Evolutionary conservation across 2,888 invertebrate species (phyloP), one percentile per base, ranked within the genome.

Genomic region (Patella depressa): DNA sequence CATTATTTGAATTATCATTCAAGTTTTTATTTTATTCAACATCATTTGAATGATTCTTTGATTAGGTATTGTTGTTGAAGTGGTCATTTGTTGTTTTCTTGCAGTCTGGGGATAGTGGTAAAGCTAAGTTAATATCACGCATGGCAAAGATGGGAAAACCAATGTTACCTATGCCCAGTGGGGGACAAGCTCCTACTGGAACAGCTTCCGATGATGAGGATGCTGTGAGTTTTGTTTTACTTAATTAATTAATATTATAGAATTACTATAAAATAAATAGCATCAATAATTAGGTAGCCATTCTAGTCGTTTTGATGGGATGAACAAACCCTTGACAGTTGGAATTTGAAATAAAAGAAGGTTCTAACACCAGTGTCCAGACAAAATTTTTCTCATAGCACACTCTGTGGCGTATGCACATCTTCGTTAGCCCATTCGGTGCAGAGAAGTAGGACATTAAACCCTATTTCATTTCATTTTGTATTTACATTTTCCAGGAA

Each of bases 141-240:
- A 92, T 92, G 90, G 91, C 91, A 2, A 91, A 90, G 87, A 90
- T 92, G 91, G 92, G 92, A 57, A 87, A 90, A 80, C 90, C 89
- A 5, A 91, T 91, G 88, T 84, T 91, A 75, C 91, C 91, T 53
- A 79, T 88, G 78, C 74, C 81, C 29, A 88, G 89, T 9, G 88
- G 87, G 11, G 84, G 85, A 0, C 77, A 85, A 1, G 88, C 86
- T 11, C 81, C 83, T 29, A 85, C 84, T 78, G 87, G 86, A 54
- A 86, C 81, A 55, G 74, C 29, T 4, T 24, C 57, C 14, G 65
- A 72, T n/a, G 65, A 65, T 65, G 65, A 65, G 4, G 81, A 80
- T 19, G 59, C 72, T 59, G 83, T 81, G 71, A 74, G 78, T 71
- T 54, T 15, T 71, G 7, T 24, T 71, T 71, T 3, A 11, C 9